A percentile compares a stretch with the other conserved stretches of the same genome.
Evolutionary conservation across 2,888 invertebrate species (phyloP).

Genomic region (Watsonalla cultraria): DNA sequence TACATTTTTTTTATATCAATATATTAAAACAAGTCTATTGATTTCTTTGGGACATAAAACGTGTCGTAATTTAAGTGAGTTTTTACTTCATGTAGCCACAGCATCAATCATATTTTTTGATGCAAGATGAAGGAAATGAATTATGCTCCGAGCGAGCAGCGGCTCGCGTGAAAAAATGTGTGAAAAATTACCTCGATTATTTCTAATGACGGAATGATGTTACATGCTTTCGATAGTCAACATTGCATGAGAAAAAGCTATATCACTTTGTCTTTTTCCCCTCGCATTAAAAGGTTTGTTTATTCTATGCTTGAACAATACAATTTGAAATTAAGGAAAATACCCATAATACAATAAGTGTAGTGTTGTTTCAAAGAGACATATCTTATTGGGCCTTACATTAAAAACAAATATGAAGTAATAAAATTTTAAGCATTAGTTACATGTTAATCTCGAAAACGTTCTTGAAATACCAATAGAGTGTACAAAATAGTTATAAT

Average conservation of each 20-base stretch:
- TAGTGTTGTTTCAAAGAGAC: no score
- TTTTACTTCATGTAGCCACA: constrained; percentile 33
- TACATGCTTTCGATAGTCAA: constrained; percentile 45
- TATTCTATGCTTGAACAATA: constrained; percentile 21
- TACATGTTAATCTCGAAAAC: no score
- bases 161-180: constrained; percentile 61
- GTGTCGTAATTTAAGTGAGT: constrained; percentile 49
- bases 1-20: constrained; percentile 30
- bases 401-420: no score
- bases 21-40: constrained; percentile 33
- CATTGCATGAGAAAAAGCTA: constrained; percentile 41
- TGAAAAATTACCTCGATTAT: constrained; percentile 68
- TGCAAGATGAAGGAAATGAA: constrained; percentile 59
- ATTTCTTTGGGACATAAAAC: constrained; percentile 38
- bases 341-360: neutral
- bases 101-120: constrained; percentile 70
- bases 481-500: no score
- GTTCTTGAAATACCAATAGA: no score
- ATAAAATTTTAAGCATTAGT: no score
- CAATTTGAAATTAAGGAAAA: neutral
- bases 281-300: constrained; percentile 29
- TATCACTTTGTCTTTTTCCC: constrained; percentile 39
- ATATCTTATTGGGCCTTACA: no score
- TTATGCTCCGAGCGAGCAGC: constrained; percentile 51
- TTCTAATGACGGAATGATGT: constrained; percentile 57